A percentile compares a stretch with the other conserved stretches of the same genome.
These are phyloP conservation scores for Xenopus petersii DNA, from an alignment of 2,797 vertebrate genomes.

Conservation along the genomic window DNA sequence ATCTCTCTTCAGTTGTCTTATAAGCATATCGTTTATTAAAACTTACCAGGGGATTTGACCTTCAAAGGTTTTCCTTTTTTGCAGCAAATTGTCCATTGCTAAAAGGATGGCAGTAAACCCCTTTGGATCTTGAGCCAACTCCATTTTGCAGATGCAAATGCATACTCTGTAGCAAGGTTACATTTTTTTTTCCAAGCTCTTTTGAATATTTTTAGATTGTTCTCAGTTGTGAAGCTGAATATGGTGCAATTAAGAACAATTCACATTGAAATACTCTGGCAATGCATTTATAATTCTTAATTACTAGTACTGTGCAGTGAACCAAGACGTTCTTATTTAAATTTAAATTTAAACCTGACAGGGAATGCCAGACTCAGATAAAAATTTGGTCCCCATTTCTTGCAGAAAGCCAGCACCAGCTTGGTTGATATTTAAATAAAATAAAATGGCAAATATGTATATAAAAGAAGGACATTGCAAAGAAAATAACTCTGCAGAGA, in stretches of 20 bases:
- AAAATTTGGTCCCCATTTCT: no score
- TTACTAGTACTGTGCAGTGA: conserved; percentile 1
- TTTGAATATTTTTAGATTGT: background rate
- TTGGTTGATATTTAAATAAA: no score
- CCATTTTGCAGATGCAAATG: conserved; percentile 13
- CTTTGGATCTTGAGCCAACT: conserved; percentile 31
- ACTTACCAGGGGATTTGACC: conserved; percentile 26
- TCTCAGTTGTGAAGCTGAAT: conserved; percentile 30
- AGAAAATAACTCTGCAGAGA: no score
- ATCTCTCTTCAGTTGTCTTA: conserved; percentile 11
- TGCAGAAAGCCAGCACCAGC: no score
- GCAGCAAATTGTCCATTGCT: conserved; percentile 22
- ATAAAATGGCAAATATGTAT: no score
- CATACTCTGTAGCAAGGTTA: conserved; percentile 25
- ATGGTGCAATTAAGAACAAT: conserved; percentile 35
- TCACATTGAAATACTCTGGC: conserved; percentile 3
- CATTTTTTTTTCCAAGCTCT: conserved; percentile 8
- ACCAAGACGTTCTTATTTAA: no score
- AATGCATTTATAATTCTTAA: conserved; percentile 31
- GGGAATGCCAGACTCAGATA: no score
- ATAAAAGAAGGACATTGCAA: no score
- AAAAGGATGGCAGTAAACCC: conserved; percentile 35
- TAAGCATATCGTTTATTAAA: conserved; percentile 39
- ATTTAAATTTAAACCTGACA: no score
- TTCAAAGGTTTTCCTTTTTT: conserved; percentile 23